Conservation (phyloP, 2,888 invertebrate species). For the Acleris sparsana region DNA sequence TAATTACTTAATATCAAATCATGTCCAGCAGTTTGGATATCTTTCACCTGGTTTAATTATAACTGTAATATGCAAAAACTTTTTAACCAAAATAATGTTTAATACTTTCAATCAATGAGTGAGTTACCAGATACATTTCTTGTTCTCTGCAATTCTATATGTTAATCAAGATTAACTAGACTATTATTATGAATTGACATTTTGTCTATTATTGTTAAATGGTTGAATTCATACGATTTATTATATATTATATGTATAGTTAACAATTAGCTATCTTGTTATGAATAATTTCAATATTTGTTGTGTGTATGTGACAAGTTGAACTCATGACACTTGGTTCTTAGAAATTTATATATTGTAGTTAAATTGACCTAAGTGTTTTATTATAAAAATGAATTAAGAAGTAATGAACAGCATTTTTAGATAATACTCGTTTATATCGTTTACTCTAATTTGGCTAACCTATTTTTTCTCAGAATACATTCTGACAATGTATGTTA, state of each 20-base stretch:
- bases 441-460: background rate
- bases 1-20: conserved; percentile 1
- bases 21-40: background rate
- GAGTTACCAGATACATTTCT: conserved; percentile 35
- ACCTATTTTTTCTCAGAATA: conserved; percentile 4
- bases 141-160: conserved; percentile 20
- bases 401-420: background rate
- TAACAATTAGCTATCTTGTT: conserved; percentile 33
- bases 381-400: conserved; percentile 7
- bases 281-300: conserved; percentile 30
- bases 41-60: too few species aligned
- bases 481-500: conserved; percentile 1
- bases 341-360: conserved; percentile 13
- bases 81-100: background rate
- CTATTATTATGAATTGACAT: conserved; percentile 22
- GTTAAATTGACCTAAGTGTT: conserved; percentile 15
- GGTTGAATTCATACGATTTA: conserved; percentile 35
- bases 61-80: background rate
- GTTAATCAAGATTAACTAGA: conserved; percentile 4
- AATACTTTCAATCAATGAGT: conserved; percentile 23
- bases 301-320: conserved; percentile 5
- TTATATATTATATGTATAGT: conserved; percentile 31
- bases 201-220: conserved; percentile 29
- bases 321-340: conserved; percentile 17
- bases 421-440: conserved; percentile 28